Base-by-base conservation (phyloP, 2,113 vertebrate species). In the Lophochroa leadbeateri region DNA sequence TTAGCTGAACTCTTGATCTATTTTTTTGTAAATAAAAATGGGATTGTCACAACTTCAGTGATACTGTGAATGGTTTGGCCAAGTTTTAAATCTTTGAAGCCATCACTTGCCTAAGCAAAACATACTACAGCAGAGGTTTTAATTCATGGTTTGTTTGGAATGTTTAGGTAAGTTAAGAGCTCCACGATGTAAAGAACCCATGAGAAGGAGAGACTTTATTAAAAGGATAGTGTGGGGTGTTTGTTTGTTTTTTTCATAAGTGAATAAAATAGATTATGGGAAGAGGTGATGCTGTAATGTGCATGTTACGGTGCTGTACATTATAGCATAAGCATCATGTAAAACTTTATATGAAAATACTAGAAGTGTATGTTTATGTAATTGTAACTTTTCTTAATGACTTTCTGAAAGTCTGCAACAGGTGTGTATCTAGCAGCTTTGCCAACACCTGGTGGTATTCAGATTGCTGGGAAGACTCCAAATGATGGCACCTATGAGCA, bases 391-490 rank as follows among this genome's bases (percentile, higher is more conserved):
- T 92, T 92, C 77, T 93, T 53, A 29, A 60, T 43, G 82, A 61
- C 19, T 93, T 90, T 61, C 93, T 3, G 7, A 67, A 97, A 99
- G 99, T 99, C 99, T 86, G 99, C 99, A 65, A 99, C 99, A 96
- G 99, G 99, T 68, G 99, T 99, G 13, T 99, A 99, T 94, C 97
- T 99, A 96, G 98, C 98, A 35, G 99, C 99, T 31, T 96, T 99
- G 47, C 99, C 99, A 7, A 96, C 97, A 15, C 99, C 99, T 55
- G 99, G 99, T n/a, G 99, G 99, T 11, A 99, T 99, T 94, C 99
- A 99, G 97, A 99, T 99, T 29, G 98, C 98, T 21, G 99, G 99
- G 69, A 99, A 99, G 97, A 99, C 99, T 37, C 98, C 99, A 7
- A 98, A 98, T 67, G 99, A 99, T 88, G 97, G 99, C 80, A 98